These are phyloP conservation scores for Leucopsar rothschildi DNA, from an alignment of 2,113 vertebrate genomes.

Conservation along the genomic window DNA sequence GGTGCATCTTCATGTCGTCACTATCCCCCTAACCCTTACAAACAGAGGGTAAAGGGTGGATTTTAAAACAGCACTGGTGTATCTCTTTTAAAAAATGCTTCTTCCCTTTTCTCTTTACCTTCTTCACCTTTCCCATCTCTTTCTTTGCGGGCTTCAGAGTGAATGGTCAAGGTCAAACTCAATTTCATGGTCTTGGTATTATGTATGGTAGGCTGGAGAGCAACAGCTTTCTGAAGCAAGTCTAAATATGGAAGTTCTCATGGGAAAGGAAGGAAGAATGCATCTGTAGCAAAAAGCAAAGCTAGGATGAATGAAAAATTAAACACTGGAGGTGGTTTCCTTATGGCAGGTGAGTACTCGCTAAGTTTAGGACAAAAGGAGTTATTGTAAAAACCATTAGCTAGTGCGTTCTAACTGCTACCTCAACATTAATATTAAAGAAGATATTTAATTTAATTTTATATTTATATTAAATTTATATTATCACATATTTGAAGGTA, in stretches of 20 bases:
- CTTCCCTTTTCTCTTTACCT: not conserved
- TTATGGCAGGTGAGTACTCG: not conserved
- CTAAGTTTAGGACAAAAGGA: not conserved
- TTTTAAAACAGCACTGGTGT: not conserved
- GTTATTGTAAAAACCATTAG: not conserved
- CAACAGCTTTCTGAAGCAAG: slow-evolving; percentile 15
- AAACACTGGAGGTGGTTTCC: not conserved
- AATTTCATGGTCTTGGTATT: not conserved
- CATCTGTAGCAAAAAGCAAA: not conserved
- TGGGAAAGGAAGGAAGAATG: not conserved
- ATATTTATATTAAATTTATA: not conserved
- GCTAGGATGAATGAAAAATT: not conserved
- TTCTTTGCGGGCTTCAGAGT: not conserved
- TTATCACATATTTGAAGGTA: not conserved
- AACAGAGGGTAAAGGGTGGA: not conserved
- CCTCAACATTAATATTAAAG: not conserved
- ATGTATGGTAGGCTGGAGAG: slow-evolving; percentile 21
- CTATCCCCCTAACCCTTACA: not conserved
- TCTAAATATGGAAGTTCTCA: not conserved
- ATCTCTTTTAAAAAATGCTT: not conserved
- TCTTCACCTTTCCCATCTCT: not conserved
- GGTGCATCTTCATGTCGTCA: not conserved
- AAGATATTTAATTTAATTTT: not conserved
- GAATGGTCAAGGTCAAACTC: not conserved
- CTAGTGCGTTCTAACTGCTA: not conserved